A percentile compares a stretch with the other conserved stretches of the same genome.
Conservation (phyloP, 2,888 invertebrate genomes). For the Eilema griseolum region DNA sequence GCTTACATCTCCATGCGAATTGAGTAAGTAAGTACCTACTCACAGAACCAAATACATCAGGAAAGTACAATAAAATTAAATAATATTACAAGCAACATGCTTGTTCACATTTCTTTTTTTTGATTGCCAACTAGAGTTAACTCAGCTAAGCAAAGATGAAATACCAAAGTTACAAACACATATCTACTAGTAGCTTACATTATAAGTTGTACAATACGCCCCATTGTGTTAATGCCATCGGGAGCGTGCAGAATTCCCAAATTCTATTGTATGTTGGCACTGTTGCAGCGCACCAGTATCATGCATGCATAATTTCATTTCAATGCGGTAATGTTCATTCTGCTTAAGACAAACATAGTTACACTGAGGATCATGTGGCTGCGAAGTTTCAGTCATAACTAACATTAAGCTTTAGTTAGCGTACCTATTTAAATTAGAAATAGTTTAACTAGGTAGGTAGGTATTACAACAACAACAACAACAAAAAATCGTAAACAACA, state of each 20-base stretch:
- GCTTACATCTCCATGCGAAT: too few species aligned
- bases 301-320: slow-evolving; percentile 74
- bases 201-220: slow-evolving; percentile 44
- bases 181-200: slow-evolving; percentile 39
- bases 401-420: neutral
- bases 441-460: too few species aligned
- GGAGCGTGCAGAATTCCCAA: slow-evolving; percentile 66
- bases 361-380: slow-evolving; percentile 18
- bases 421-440: neutral
- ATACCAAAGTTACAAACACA: slow-evolving; percentile 49
- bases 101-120: neutral
- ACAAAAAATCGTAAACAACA: too few species aligned
- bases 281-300: slow-evolving; percentile 53
- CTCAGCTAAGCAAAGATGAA: slow-evolving; percentile 28
- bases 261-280: slow-evolving; percentile 68
- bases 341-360: slow-evolving; percentile 65
- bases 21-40: too few species aligned
- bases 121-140: slow-evolving; percentile 16
- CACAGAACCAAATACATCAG: neutral
- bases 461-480: too few species aligned
- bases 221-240: slow-evolving; percentile 72
- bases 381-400: neutral
- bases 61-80: too few species aligned
- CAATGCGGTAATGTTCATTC: slow-evolving; percentile 56
- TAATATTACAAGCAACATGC: neutral